A percentile compares a stretch with the other conserved stretches of the same genome.
These are phyloP conservation scores for Andricus curvator DNA, from an alignment of 2,888 invertebrate species.

Conservation along the genomic window DNA sequence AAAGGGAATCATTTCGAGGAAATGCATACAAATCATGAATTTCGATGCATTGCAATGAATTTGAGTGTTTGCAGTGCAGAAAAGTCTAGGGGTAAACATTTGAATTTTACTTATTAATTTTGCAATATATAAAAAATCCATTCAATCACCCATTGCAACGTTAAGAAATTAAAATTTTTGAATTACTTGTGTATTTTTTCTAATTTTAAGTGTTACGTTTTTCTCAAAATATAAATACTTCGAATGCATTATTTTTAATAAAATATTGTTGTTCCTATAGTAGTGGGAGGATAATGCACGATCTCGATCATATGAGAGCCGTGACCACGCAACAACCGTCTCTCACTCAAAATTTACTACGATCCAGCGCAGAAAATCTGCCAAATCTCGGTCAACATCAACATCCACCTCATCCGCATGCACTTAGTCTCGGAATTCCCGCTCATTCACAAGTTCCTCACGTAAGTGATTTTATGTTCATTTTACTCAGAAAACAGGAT, in stretches of 20 bases:
- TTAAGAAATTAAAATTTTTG: no score
- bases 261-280: conserved; percentile 48
- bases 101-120: no score
- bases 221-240: no score
- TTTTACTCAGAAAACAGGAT: neutral
- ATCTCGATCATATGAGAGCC: conserved; percentile 91
- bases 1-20: no score
- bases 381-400: conserved; percentile 71
- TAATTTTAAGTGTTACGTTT: no score
- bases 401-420: conserved; percentile 74
- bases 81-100: no score
- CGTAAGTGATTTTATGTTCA: conserved; percentile 60
- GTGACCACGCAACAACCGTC: conserved; percentile 78
- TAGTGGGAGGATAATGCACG: conserved; percentile 87
- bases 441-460: conserved; percentile 68
- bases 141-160: no score
- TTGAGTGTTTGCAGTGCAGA: no score
- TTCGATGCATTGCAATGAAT: no score
- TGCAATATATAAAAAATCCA: no score
- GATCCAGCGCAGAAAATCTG: conserved; percentile 76
- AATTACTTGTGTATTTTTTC: no score
- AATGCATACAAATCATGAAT: no score
- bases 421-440: conserved; percentile 73
- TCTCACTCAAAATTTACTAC: conserved; percentile 68
- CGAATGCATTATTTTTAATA: neutral